Base-by-base conservation (phyloP, 2,888 invertebrate species). In the Erebia ligea region DNA sequence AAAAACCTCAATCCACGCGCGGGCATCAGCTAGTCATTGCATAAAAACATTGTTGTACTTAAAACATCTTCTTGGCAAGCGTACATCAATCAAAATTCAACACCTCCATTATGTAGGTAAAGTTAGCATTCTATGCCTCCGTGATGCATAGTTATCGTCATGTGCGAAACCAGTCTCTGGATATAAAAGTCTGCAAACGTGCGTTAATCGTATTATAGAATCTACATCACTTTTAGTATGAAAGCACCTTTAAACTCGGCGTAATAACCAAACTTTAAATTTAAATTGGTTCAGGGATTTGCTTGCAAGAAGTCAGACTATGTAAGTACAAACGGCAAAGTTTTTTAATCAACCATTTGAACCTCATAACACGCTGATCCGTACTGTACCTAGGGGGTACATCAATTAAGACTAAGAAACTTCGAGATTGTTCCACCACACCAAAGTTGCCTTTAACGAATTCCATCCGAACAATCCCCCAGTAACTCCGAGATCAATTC, bases 401-500 rank as follows among this genome's bases (percentile, higher is more conserved):
- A 77, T 77, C 76, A 78, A 79, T 80, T 80, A 80, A 77, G 77
- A 69, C 73, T 66, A 64, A 66, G 75, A 67, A 81, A 81, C 77
- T 82, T 80, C 50, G 61, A 65, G 75, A 68, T 76, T 68, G 75
- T 72, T 76, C 78, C 77, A 78, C 71, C 66, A 76, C 73, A 80
- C 71, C 75, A 78, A 79, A 79, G 79, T 80, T 80, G 72, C 73
- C 76, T 75, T 76, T 82, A 83, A 85, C 84, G 82, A 86, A 85
- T 86, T 84, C 79, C 78, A 80, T 77, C 72, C 73, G 75, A 81
- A 80, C 81, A 81, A 84, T 84, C 80, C 82, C 84, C 73, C 64
- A 81, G 81, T 76, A 80, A 80, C 81, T 80, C 71, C 73, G 77
- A 81, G 82, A 85, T 86, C 82, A 83, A 86, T 86, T 83, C 80